These are phyloP conservation scores for Tetanocera ferruginea DNA, from an alignment of 2,888 invertebrate genomes.

Conservation along the genomic window DNA sequence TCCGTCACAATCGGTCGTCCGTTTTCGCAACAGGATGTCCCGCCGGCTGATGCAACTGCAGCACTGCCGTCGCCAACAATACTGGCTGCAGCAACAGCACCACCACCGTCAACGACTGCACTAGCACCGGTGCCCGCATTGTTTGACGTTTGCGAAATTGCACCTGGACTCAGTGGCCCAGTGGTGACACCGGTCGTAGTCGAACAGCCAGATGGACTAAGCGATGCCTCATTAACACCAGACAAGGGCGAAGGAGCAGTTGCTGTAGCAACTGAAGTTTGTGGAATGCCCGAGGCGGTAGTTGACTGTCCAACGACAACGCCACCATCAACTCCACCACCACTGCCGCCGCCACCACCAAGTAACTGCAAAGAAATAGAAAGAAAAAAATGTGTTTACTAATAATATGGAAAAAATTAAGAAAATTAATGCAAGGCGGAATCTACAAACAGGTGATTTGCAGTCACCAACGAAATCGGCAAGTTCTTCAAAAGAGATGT, in stretches of 20 bases:
- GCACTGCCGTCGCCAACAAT: conserved; percentile 25
- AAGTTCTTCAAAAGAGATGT: conserved; percentile 6
- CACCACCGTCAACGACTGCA: conserved; percentile 37
- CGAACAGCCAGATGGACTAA: conserved; percentile 77
- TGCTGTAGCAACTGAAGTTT: conserved; percentile 52
- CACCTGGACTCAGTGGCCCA: conserved; percentile 69
- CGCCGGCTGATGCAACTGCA: conserved; percentile 38
- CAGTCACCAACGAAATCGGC: conserved; percentile 6
- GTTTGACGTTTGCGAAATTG: conserved; percentile 69
- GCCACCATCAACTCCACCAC: conserved; percentile 35
- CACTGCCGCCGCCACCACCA: conserved; percentile 39
- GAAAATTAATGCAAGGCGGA: conserved; percentile 45
- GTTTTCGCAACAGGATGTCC: conserved; percentile 85
- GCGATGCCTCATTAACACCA: conserved; percentile 80
- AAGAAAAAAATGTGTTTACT: conserved; percentile 33
- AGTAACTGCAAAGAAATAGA: conserved; percentile 54
- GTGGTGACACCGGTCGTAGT: conserved; percentile 66
- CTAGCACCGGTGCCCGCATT: conserved; percentile 55
- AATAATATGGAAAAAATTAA: conserved; percentile 36
- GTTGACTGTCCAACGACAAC: conserved; percentile 69
- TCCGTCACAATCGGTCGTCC: conserved; percentile 93
- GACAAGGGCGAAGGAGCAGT: conserved; percentile 78
- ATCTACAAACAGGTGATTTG: conserved; percentile 57
- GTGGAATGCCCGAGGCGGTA: conserved; percentile 72
- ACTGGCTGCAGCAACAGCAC: conserved; percentile 21